A percentile compares a stretch with the other conserved stretches of the same genome.
phyloP scores from a whole-genome alignment of 2,888 invertebrate species.

The Stenoptilia bipunctidactyla region DNA sequence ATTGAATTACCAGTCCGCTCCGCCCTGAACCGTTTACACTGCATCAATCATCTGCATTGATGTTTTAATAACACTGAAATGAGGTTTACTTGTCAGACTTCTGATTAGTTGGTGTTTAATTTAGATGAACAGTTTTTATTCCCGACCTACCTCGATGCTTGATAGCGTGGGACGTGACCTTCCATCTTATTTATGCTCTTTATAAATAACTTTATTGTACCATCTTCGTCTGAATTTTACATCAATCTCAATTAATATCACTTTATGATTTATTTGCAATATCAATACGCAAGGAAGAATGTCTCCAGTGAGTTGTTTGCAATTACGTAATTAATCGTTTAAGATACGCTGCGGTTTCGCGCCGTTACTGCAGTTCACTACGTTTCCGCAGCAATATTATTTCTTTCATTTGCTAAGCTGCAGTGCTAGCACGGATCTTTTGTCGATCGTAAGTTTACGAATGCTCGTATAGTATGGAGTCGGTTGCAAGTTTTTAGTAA shows the following conservation, averaged over 20 bases:
- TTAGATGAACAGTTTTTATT: constrained; percentile 38
- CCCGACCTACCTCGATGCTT: constrained; percentile 57
- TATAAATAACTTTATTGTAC: constrained; percentile 33
- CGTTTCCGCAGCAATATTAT: no score
- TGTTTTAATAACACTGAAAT: constrained; percentile 29
- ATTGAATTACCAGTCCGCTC: constrained; percentile 25
- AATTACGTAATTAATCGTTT: no score
- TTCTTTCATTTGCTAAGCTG: constrained; percentile 41
- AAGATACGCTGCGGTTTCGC: no score
- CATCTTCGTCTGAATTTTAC: no score
- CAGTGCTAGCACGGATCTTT: constrained; percentile 45
- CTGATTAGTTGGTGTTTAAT: constrained; percentile 23
- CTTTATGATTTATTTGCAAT: no score
- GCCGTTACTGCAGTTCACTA: no score
- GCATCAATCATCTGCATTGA: constrained; percentile 31
- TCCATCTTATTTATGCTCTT: constrained; percentile 48
- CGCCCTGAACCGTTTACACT: constrained; percentile 19
- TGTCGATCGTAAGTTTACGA: constrained; percentile 40
- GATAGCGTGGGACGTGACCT: constrained; percentile 41
- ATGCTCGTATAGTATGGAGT: no score
- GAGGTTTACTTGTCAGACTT: constrained; percentile 22
- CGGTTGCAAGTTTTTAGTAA: no score
- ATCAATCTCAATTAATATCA: no score
- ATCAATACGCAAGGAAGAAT: no score
- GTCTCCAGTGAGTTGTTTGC: no score